These are phyloP conservation scores for Gracilinanus agilis DNA, from an alignment of 2,113 vertebrate genomes.

Conservation along the genomic window DNA sequence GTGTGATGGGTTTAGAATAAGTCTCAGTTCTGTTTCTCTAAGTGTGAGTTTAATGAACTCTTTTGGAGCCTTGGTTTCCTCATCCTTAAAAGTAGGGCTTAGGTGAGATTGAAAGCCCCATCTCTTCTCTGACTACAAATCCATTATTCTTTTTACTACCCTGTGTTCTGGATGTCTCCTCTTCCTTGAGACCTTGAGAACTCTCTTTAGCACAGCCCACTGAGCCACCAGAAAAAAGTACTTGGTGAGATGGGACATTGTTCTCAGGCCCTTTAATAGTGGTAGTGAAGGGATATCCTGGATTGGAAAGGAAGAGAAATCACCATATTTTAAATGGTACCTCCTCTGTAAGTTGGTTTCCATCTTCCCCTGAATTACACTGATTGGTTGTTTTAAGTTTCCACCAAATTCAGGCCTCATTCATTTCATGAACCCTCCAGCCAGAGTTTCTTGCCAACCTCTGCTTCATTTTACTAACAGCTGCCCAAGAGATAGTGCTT, in stretches of 20 bases:
- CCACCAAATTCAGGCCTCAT: conserved; percentile 10
- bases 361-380: not conserved
- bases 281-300: not conserved
- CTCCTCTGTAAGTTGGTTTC: conserved; percentile 8
- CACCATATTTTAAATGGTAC: not conserved
- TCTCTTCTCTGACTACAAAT: not conserved
- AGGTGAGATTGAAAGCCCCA: not conserved
- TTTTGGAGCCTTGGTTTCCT: not conserved
- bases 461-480: not conserved
- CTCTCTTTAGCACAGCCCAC: not conserved
- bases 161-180: not conserved
- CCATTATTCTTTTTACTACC: not conserved
- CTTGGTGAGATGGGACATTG: not conserved
- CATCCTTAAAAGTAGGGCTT: not conserved
- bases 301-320: conserved; percentile 2
- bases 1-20: not conserved
- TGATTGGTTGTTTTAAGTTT: not conserved
- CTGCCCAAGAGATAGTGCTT: not conserved
- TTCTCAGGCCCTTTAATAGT: not conserved
- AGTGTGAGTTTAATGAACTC: not conserved
- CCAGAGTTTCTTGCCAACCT: not conserved
- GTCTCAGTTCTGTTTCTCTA: not conserved
- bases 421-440: conserved; percentile 28
- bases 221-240: not conserved
- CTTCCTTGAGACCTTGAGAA: not conserved